These are phyloP conservation scores for Pluvianellus socialis DNA, from an alignment of 2,113 vertebrate genomes.

Conservation along the genomic window DNA sequence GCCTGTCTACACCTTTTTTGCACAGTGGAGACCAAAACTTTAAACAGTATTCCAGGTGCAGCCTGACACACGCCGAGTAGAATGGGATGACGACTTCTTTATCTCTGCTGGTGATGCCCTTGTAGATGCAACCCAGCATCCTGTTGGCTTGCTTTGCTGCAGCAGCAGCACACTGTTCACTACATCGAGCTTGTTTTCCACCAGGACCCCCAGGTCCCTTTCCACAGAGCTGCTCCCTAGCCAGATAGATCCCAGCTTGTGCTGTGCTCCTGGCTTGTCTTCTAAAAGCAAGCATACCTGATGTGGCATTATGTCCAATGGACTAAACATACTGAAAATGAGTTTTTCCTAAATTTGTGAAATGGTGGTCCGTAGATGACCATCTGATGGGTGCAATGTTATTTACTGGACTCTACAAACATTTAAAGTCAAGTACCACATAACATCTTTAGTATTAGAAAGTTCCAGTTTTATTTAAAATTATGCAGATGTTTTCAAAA, in stretches of 20 bases:
- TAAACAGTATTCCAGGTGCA: neutral
- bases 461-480: neutral
- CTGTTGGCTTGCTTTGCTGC: neutral
- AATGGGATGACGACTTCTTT: neutral
- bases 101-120: neutral
- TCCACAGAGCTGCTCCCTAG: neutral
- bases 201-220: neutral
- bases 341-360: neutral
- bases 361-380: neutral
- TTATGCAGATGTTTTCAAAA: neutral
- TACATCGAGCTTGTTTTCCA: neutral
- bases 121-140: neutral
- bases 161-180: neutral
- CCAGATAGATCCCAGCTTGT: neutral
- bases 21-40: neutral
- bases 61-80: neutral
- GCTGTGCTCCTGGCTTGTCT: neutral
- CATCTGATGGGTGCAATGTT: neutral
- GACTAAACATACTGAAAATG: neutral
- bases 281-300: neutral
- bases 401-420: neutral
- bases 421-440: neutral
- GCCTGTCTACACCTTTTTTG: neutral
- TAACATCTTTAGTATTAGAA: neutral
- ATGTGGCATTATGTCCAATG: neutral